Evolutionary conservation across 1,140 invertebrate species (phyloP), one percentile per base, ranked within the genome.

Genomic region (Bactericera cockerelli): DNA sequence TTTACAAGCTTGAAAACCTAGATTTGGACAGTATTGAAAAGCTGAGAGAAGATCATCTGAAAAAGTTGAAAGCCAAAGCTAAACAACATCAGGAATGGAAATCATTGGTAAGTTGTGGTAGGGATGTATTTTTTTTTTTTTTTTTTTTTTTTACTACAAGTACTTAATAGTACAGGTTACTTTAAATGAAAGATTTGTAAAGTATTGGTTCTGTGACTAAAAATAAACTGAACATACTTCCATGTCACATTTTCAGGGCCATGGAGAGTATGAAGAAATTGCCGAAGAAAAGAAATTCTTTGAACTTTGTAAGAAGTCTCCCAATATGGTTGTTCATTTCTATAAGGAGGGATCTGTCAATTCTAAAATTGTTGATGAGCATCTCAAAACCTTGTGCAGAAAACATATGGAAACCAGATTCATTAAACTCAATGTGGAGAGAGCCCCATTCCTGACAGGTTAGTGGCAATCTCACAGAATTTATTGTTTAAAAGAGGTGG

Each of bases 261-360:
- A 98, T 75, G 93, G 93, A 16, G 83, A 87, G 67, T 98, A 95
- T 72, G 74, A 81, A 2, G 93, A 98, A 72, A 69, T 97, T 24
- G 71, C 82, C 1, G 86, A 90, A 59, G 94, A 98, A 72, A 94
- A 93, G 68, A 87, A 91, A 62, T 97, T 98, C 74, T 98, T 98
- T 71, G 83, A 89, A 38, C 74, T 85, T 14, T 87, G 87, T 36
- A 96, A 96, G 70, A 92, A 93, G 67, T 94, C 89, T 19, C 81
- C 87, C 58, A 87, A 90, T 65, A 83, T 97, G 19, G 84, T 97
- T n/a, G 89, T 89, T 65, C 89, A 96, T 70, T 98, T 97, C 74
- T 98, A 92, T 72, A 82, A 83, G 66, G 77, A 81, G 62, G 79
- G 79, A 65, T 79, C 85, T 11, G 80, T 83, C 56, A 78, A 92